phyloP scores from a whole-genome alignment of 2,113 vertebrate species.

The Osmerus mordax region DNA sequence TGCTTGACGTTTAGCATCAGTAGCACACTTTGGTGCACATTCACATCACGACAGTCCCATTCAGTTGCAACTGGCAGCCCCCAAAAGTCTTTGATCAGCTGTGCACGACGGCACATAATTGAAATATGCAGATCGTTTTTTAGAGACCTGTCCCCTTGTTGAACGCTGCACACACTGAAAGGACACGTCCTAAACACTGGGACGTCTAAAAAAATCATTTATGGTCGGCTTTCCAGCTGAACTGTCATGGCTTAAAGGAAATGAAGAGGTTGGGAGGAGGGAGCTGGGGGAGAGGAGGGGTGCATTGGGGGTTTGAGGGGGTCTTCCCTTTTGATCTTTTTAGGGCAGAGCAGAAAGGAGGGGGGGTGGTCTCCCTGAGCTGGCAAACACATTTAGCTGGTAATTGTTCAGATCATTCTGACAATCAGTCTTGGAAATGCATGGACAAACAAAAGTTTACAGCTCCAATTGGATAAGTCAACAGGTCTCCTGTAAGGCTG shows the following conservation, averaged over 20 bases:
- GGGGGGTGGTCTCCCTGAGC: constrained; percentile 53
- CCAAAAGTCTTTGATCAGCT: constrained; percentile 64
- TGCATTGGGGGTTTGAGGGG: constrained; percentile 30
- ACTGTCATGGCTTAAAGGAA: constrained; percentile 71
- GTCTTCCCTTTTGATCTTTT: constrained; percentile 75
- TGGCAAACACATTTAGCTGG: constrained; percentile 76
- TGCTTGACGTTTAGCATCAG: constrained; percentile 60
- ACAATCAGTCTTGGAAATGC: constrained; percentile 73
- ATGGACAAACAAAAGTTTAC: constrained; percentile 76
- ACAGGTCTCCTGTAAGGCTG: constrained; percentile 66
- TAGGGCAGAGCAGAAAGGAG: constrained; percentile 54
- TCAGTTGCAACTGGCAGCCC: constrained; percentile 34
- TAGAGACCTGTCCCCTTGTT: constrained; percentile 40
- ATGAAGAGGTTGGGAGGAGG: constrained; percentile 52
- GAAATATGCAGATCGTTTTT: constrained; percentile 64
- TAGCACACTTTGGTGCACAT: constrained; percentile 61
- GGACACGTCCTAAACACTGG: constrained; percentile 55
- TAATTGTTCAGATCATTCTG: constrained; percentile 74
- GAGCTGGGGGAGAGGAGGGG: constrained; percentile 23
- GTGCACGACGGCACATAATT: constrained; percentile 56
- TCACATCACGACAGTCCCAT: constrained; percentile 49
- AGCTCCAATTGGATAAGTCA: constrained; percentile 75
- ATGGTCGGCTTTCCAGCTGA: constrained; percentile 74
- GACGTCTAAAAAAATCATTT: constrained; percentile 64
- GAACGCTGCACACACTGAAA: constrained; percentile 48